A percentile compares a stretch with the other conserved stretches of the same genome.
Evolutionary conservation across 2,797 vertebrate genomes (phyloP).

Genomic region (Cossypha dichroa): DNA sequence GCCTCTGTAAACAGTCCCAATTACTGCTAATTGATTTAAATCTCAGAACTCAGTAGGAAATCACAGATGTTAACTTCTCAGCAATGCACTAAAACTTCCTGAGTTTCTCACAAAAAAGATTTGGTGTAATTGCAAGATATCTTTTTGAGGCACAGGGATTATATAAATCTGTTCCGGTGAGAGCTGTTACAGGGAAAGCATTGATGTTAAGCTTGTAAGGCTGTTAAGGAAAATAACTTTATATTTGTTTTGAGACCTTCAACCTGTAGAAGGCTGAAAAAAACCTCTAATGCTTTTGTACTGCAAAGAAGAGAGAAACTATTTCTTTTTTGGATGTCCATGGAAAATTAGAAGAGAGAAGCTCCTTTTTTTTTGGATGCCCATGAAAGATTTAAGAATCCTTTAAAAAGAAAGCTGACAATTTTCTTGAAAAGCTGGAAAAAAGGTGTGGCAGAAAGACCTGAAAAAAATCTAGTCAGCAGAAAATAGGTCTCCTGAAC

Average conservation of each 20-base stretch:
- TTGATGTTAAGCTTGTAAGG: slow-evolving; percentile 13
- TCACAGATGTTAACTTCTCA: slow-evolving; percentile 69
- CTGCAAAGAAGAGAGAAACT: neutral
- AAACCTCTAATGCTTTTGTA: neutral
- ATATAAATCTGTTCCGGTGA: slow-evolving; percentile 49
- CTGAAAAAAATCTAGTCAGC: neutral
- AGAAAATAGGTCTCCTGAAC: neutral
- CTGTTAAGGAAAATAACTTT: slow-evolving; percentile 35
- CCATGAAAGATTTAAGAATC: neutral
- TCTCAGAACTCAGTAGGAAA: slow-evolving; percentile 67
- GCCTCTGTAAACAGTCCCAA: slow-evolving; percentile 37
- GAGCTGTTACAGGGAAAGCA: neutral
- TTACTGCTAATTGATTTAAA: slow-evolving; percentile 74
- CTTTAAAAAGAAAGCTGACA: neutral
- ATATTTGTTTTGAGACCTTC: neutral
- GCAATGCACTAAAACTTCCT: slow-evolving; percentile 54
- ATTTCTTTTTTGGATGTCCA: neutral
- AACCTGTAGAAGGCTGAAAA: neutral
- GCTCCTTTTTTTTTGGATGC: neutral
- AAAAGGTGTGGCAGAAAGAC: neutral
- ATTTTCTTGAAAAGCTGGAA: neutral
- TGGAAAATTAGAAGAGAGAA: neutral
- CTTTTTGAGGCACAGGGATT: slow-evolving; percentile 32
- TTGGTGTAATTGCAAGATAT: slow-evolving; percentile 34
- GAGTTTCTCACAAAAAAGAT: slow-evolving; percentile 59